Evolutionary conservation across 2,113 vertebrate species (phyloP).

Genomic region (Galeopterus variegatus): DNA sequence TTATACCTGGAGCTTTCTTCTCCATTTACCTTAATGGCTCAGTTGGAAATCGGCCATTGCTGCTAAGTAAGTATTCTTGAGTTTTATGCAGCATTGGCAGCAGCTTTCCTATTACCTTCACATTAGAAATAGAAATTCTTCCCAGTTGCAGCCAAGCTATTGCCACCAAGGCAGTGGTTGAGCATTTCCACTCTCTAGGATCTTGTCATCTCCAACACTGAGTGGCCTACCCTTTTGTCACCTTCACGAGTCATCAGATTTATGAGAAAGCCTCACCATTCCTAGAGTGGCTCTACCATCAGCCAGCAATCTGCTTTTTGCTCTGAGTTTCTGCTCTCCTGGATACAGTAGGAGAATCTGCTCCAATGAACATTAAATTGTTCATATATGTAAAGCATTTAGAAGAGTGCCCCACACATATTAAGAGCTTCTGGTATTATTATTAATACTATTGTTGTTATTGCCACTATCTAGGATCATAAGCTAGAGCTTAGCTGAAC

Average conservation of each 20-base stretch:
- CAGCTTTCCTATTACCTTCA: conserved; percentile 37
- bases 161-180: neutral
- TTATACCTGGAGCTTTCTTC: conserved; percentile 46
- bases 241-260: neutral
- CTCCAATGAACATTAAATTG: neutral
- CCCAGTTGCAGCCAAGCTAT: neutral
- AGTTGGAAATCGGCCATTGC: conserved; percentile 71
- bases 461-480: neutral
- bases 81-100: conserved; percentile 27
- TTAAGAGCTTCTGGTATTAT: neutral
- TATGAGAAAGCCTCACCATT: neutral
- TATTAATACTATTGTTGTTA: neutral
- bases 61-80: conserved; percentile 57
- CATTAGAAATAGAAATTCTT: conserved; percentile 44
- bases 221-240: conserved; percentile 10
- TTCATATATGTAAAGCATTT: neutral
- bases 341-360: neutral
- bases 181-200: conserved; percentile 67
- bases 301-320: neutral
- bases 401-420: neutral
- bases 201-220: neutral
- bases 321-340: neutral
- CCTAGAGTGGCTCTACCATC: neutral
- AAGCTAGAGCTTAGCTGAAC: conserved; percentile 1
- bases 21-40: conserved; percentile 68